phyloP scores from a whole-genome alignment of 1,140 invertebrate genomes.

The Drosophila parabipectinata region DNA sequence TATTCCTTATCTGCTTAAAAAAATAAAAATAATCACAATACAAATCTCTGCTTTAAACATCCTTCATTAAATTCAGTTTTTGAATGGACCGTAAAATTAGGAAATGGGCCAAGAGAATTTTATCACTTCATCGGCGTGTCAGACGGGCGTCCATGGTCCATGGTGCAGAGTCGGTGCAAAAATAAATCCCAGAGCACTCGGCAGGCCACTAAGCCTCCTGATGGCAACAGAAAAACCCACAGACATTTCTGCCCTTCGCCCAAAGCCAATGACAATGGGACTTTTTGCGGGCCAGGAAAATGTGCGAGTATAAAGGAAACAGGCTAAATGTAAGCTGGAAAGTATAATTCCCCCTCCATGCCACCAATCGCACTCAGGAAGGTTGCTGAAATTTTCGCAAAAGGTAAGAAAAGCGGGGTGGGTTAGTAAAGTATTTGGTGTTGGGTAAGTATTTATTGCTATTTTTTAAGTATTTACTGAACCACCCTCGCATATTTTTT shows the following conservation, averaged over 20 bases:
- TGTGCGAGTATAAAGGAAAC: constrained; percentile 45
- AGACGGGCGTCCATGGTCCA: neutral
- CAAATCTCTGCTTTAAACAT: constrained; percentile 7
- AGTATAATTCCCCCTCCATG: constrained; percentile 49
- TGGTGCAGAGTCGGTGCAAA: constrained; percentile 30
- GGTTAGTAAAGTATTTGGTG: neutral
- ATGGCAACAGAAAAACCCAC: constrained; percentile 48
- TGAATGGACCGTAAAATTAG: constrained; percentile 25
- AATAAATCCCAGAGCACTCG: constrained; percentile 59
- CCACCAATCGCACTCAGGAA: neutral
- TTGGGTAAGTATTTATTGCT: too few species aligned
- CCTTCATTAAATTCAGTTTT: constrained; percentile 12
- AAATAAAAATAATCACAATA: constrained; percentile 11
- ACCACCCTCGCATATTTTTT: constrained; percentile 23
- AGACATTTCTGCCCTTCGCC: constrained; percentile 52
- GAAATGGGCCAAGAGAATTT: constrained; percentile 18
- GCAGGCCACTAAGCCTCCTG: constrained; percentile 38
- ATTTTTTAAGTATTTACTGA: too few species aligned
- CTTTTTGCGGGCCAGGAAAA: constrained; percentile 49
- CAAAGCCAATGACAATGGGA: constrained; percentile 70
- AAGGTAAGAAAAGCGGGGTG: constrained; percentile 45
- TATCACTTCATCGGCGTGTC: constrained; percentile 38
- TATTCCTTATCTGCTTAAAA: neutral
- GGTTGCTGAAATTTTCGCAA: constrained; percentile 32
- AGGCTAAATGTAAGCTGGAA: constrained; percentile 73